Conservation (phyloP, 1,140 invertebrate genomes). For the Danaus melanippus region DNA sequence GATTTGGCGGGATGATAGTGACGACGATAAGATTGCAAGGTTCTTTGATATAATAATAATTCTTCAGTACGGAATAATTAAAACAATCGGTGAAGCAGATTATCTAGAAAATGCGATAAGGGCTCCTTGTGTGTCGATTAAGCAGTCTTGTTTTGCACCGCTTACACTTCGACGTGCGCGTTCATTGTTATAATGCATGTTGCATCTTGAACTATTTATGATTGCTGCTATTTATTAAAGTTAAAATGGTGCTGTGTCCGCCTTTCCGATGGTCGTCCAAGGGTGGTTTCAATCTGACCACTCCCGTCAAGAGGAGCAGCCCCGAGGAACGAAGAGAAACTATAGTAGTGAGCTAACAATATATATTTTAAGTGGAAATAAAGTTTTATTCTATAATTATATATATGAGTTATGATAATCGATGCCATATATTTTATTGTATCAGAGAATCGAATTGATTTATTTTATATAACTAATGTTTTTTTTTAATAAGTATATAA, state of each 20-base stretch:
- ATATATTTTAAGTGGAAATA: constrained; percentile 14
- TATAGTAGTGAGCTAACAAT: constrained; percentile 36
- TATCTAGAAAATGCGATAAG: constrained; percentile 58
- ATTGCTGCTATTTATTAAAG: constrained; percentile 1
- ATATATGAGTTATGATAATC: constrained; percentile 6
- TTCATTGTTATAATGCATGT: constrained; percentile 12
- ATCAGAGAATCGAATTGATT: neutral
- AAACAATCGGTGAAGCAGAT: constrained; percentile 64
- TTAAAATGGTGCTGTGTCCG: constrained; percentile 63
- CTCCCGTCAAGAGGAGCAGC: constrained; percentile 18
- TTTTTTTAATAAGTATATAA: neutral
- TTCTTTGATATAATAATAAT: constrained; percentile 56
- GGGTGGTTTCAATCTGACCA: constrained; percentile 48
- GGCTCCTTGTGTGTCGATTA: constrained; percentile 37
- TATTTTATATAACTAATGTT: neutral
- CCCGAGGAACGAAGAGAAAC: constrained; percentile 36
- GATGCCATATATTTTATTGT: constrained; percentile 6
- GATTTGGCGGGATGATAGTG: constrained; percentile 51
- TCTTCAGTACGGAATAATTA: constrained; percentile 63
- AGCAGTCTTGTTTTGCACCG: constrained; percentile 33
- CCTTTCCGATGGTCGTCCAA: constrained; percentile 56
- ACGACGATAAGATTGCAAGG: constrained; percentile 61
- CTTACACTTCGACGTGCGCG: constrained; percentile 22
- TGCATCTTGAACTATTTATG: too few relatives aligned
- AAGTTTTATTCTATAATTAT: constrained; percentile 1